A percentile compares a stretch with the other conserved stretches of the same genome.
Conservation (phyloP, 2,797 vertebrate species). For the Carcharodon carcharias region DNA sequence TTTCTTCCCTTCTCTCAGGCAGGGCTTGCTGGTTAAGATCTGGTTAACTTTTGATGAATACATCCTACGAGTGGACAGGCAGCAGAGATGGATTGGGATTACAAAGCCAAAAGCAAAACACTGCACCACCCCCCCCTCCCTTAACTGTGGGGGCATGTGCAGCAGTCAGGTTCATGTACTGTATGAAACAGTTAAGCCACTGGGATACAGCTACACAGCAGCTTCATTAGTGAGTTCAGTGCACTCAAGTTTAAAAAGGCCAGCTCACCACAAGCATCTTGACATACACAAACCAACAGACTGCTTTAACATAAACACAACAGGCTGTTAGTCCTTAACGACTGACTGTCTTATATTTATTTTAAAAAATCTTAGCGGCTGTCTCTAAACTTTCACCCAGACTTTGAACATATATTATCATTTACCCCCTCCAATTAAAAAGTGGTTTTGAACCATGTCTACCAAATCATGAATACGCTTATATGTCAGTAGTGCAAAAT, state of each 20-base stretch:
- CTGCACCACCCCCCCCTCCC: not conserved
- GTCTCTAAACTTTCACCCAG: not conserved
- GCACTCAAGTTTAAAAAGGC: conserved; percentile 9
- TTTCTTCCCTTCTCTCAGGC: not conserved
- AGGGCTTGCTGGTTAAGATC: not conserved
- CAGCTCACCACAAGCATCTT: not conserved
- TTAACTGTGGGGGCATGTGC: conserved; percentile 39
- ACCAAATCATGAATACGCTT: not conserved
- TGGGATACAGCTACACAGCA: conserved; percentile 41
- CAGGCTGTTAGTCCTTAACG: not conserved
- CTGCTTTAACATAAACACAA: not conserved
- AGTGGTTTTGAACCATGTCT: conserved; percentile 30
- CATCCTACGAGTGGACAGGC: not conserved
- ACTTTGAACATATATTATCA: conserved; percentile 18
- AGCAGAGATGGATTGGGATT: not conserved
- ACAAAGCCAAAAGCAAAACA: not conserved
- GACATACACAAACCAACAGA: conserved; percentile 1
- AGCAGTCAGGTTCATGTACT: conserved; percentile 51
- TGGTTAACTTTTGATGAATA: not conserved
- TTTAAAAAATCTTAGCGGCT: not conserved
- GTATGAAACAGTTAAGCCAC: conserved; percentile 46
- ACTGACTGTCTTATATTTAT: not conserved
- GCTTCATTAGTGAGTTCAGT: conserved; percentile 18
- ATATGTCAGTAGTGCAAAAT: conserved; percentile 29
- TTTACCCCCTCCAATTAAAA: conserved; percentile 28